Evolutionary conservation across 2,797 vertebrate genomes (phyloP), one percentile per base, ranked within the genome.

Genomic region (Chelonia mydas): DNA sequence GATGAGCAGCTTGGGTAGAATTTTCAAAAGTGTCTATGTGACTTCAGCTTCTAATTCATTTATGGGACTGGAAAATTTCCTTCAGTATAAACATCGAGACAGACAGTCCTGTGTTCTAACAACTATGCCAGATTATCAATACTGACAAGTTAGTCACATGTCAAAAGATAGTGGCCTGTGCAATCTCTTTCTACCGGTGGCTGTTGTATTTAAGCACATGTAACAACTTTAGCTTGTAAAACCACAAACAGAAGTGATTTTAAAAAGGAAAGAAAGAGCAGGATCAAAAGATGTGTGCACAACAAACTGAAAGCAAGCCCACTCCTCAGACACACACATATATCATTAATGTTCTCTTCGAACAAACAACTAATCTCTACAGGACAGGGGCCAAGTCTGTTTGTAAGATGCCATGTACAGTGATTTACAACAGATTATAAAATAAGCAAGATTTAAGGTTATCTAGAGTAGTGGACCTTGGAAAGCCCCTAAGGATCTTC

Each of bases 51-150:
- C 6, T 27, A 93, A 94, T 57, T 54, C 53, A 9, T 45, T 79
- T 79, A 81, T 1, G 10, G 72, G 49, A 68, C 79, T 74, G 59
- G 50, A 92, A 89, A 2, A 41, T 55, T 11, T 51, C 83, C 45
- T 6, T 55, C 45, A 65, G 55, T 47, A 0, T 41, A 80, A 87
- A 45, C 33, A 74, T 55, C 89, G 84, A 41, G 81, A 51, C 11
- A 41, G 49, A 17, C 11, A 41, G 49, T 19, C 11, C 81, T 28
- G 5, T 8, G 4, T 25, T 88, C 74, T 3, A 77, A 51, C 25
- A 84, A 86, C 55, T 25, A 49, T 28, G 80, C 2, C 0, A 0
- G 33, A 79, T 72, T 76, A 45, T 47, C 31, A 37, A 80, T 6
- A 86, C 49, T 68, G 82, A 23, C 55, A 31, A 77, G 83, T 11